Percentiles rank a stretch among this genome's conserved stretches.
Conservation (phyloP, 1,140 invertebrate species). For the Diploscapter pachys region DNA sequence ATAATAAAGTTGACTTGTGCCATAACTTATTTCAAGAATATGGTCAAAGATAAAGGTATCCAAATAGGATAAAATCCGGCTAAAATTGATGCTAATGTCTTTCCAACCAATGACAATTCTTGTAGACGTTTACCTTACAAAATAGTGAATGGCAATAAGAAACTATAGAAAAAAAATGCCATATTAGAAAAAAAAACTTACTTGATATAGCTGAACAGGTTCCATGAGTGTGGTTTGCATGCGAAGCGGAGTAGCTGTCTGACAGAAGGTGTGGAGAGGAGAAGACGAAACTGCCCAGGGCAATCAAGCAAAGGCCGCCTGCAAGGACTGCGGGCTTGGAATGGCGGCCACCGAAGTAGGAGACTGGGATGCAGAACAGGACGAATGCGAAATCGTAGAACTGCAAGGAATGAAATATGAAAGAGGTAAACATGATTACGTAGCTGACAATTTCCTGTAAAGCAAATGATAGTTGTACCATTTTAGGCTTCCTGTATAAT, state of each 20-base stretch:
- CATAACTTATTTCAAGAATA: too few species aligned
- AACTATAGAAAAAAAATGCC: too few species aligned
- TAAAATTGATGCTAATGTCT: background rate
- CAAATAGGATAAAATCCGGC: slow-evolving; percentile 1
- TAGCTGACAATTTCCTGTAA: slow-evolving; percentile 2
- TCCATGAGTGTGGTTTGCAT: slow-evolving; percentile 29
- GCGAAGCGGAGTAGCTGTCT: slow-evolving; percentile 50
- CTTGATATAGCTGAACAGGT: slow-evolving; percentile 51
- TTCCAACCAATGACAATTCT: background rate
- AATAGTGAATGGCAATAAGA: too few species aligned
- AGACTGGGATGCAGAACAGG: slow-evolving; percentile 76
- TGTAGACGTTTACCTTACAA: too few species aligned
- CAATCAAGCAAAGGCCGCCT: slow-evolving; percentile 75
- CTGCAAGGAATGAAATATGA: slow-evolving; percentile 38
- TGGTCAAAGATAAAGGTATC: background rate
- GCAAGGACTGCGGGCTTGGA: slow-evolving; percentile 78
- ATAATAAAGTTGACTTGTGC: too few species aligned
- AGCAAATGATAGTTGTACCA: too few species aligned
- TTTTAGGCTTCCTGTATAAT: too few species aligned
- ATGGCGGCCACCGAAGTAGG: slow-evolving; percentile 77
- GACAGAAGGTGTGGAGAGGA: slow-evolving; percentile 85
- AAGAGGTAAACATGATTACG: background rate
- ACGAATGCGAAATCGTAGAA: slow-evolving; percentile 59
- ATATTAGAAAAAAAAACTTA: background rate
- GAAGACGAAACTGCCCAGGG: slow-evolving; percentile 81